Base-by-base conservation (phyloP, 2,888 invertebrate species). In the Muschampia staudingeri region DNA sequence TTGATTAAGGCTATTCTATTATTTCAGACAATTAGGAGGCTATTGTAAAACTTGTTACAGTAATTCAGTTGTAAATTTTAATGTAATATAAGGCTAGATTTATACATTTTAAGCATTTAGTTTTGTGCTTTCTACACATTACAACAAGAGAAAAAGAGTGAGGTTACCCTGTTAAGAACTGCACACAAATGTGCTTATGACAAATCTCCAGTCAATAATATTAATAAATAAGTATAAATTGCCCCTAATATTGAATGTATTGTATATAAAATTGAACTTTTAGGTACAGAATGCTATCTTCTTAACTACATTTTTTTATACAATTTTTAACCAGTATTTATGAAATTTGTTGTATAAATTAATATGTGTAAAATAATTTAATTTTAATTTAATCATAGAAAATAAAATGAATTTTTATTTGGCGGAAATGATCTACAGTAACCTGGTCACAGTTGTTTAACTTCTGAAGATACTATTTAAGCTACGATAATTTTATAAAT, bases 121-220 rank as follows among this genome's bases (percentile, higher is more conserved):
- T 48, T 48, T 48, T 48, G 44, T 48, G 44, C 44, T 48, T 48
- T 42, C 42, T 42, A 42, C 42, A 42, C 9, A 42, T 42, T 52
- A n/a, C n/a, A 52, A n/a, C n/a, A 52, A 52, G 52, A 14, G 56
- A 40, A 37, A 69, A 16, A 37, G 73, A 73, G 16, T 52, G 9
- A 73, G 73, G 34, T 52, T 73, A 73, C 73, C 73, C 73, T 73
- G 73, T 73, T 73, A 52, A 37, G 52, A 52, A 73, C 30, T 73
- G 25, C 52, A 52, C 52, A 52, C 25, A 69, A n/a, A 67, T 12
- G 67, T 67, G 67, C 67, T 40, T 16, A 69, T 48, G 69, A 69
- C n/a, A n/a, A 65, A n/a, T 48, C 25, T 56, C 44, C 78, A 48
- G 48, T 72, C 69, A 37, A 11, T 48, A 65, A 11, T 25, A 67